A percentile compares a stretch with the other conserved stretches of the same genome.
Evolutionary conservation across 2,797 vertebrate species (phyloP).

Genomic region (Zalophus californianus): DNA sequence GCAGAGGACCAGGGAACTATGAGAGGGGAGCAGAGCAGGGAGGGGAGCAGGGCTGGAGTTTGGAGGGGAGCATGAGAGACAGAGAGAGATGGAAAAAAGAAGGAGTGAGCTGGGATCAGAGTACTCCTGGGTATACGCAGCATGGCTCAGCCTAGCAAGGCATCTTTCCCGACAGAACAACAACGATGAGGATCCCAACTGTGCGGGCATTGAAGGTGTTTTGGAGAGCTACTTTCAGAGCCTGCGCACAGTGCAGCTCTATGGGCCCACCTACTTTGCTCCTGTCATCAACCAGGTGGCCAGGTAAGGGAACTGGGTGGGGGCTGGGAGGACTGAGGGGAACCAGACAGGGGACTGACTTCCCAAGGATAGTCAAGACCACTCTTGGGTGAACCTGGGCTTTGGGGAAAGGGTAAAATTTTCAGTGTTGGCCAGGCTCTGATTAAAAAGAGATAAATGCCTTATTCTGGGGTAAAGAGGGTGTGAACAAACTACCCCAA

Average conservation of each 20-base stretch:
- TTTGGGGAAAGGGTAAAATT: not conserved
- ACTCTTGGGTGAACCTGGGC: not conserved
- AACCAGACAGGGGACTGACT: not conserved
- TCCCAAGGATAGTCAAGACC: not conserved
- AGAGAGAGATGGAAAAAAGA: not conserved
- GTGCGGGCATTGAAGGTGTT: constrained; percentile 96
- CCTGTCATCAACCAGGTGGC: constrained; percentile 98
- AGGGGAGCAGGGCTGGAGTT: not conserved
- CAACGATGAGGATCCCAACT: constrained; percentile 94
- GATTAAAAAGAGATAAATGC: not conserved
- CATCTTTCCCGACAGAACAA: constrained; percentile 89
- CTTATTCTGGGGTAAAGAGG: not conserved
- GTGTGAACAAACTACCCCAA: not conserved
- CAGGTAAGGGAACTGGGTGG: constrained; percentile 87
- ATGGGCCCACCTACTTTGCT: constrained; percentile 97
- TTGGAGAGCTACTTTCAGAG: constrained; percentile 97
- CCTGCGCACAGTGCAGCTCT: constrained; percentile 96
- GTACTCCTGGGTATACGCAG: not conserved
- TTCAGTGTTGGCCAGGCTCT: not conserved
- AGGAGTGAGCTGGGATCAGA: constrained; percentile 12
- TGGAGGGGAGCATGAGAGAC: constrained; percentile 1
- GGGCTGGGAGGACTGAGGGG: not conserved
- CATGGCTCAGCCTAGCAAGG: not conserved
- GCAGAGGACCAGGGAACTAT: not conserved
- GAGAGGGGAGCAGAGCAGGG: not conserved